Evolutionary conservation across 2,113 vertebrate species (phyloP), one percentile per base, ranked within the genome.

Genomic region (Eurypyga helias): DNA sequence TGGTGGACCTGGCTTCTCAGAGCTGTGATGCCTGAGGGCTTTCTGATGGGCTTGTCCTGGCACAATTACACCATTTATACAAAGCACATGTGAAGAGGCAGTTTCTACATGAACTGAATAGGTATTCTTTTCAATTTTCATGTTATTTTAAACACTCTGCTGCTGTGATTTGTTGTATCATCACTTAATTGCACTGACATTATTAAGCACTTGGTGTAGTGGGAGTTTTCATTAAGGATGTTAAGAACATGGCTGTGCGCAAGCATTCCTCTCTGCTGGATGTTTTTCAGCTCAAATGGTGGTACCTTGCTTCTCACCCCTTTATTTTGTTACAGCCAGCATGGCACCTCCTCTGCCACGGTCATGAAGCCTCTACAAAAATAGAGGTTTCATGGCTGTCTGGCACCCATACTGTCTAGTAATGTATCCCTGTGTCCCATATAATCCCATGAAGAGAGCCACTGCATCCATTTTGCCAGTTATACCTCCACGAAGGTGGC

Each of bases 401-500:
- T 79, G 41, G 5, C 34, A 36, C 20, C 34, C 8, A 4, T 18
- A 9, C 15, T 41, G 41, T 11, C 31, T 48, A 46, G 43, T 12
- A 66, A 51, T 0, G 3, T 11, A 23, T 61, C 11, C 51, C 49
- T 15, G 46, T 57, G 3, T n/a, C n/a, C n/a, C n/a, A n/a, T n/a
- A n/a, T n/a, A n/a, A n/a, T n/a, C n/a, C n/a, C n/a, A 1, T 28
- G 18, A 55, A 10, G 18, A 78, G 12, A 62, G 14, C 51, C 65
- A 19, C 48, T 48, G 73, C 70, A 49, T 61, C 65, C 79, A 71
- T 78, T 87, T 94, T 87, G 17, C 71, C 72, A 89, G 34, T 78
- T 79, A 6, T 2, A 87, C 48, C 38, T 89, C 60, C 54, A 25
- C 0, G 0, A 84, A 89, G 48, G 76, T 60, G 76, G 3, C 6